Base-by-base conservation (phyloP, 1,140 invertebrate genomes). In the Listronotus bonariensis region DNA sequence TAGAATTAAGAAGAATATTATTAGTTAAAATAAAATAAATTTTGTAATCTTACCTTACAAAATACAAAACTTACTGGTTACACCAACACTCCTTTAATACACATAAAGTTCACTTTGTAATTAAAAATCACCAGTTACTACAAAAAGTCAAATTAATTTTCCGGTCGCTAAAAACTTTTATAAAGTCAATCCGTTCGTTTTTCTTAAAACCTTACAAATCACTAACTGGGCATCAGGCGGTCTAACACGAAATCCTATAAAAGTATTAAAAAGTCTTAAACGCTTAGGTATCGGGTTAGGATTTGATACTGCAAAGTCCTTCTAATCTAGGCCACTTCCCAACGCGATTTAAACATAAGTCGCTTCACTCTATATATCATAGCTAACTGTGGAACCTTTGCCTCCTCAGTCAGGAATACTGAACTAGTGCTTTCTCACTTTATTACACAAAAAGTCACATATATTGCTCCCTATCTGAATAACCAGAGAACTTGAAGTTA, bases 321-420 rank as follows among this genome's bases (percentile, higher is more conserved):
- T 84, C 80, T 85, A 85, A 85, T 85, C 83, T 85, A 82, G 84
- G 81, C 84, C 84, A 84, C 84, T 85, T 85, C 83, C 84, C 84
- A 82, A 78, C 83, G 81, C 83, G 84, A 83, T 85, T 84, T 85
- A 83, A 84, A 82, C 81, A 82, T 85, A 85, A 84, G 83, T 85
- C 84, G 82, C 80, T 80, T 81, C 64, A 84, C 83, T 85, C 84
- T 84, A 85, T 85, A 85, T 84, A 85, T 85, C 83, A 85, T 84
- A 82, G 72, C 71, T 70, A 71, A 69, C 62, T 62, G 68, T 68
- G 58, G 56, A 67, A 69, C 68, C 70, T 69, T 69, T 72, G 66
- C 68, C 65, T 70, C 53, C 54, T 36, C 61, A 64, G 57, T 71
- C 71, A 68, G 68, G 55, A 53, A 65, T 61, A 49, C 43, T 54